phyloP scores from a whole-genome alignment of 2,113 vertebrate genomes.

The Otus sunia region DNA sequence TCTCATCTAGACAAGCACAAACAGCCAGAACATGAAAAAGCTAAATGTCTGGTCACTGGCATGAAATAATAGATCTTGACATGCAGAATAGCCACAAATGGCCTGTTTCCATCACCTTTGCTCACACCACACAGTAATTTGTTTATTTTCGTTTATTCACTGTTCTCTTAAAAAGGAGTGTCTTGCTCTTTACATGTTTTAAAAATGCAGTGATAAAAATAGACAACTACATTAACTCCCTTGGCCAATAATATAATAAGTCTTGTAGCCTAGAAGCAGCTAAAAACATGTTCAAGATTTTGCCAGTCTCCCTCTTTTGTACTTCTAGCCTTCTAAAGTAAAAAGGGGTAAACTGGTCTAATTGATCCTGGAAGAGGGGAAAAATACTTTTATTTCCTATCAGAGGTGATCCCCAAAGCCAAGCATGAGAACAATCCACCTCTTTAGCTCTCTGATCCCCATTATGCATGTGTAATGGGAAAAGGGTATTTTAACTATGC shows the following conservation, averaged over 20 bases:
- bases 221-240: not conserved
- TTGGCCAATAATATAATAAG: not conserved
- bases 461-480: rapidly evolving
- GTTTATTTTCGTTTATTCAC: constrained; percentile 42
- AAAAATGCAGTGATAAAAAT: constrained; percentile 29
- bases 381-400: not conserved
- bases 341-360: not conserved
- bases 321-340: not conserved
- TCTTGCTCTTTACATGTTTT: not conserved
- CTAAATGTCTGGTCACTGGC: not conserved
- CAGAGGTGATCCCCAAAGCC: not conserved
- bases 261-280: not conserved
- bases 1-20: not conserved
- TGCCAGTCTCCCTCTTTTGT: not conserved
- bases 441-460: not conserved
- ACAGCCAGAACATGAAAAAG: not conserved
- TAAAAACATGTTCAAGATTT: not conserved
- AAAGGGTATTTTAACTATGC: not conserved
- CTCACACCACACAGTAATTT: not conserved
- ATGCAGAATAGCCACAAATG: not conserved
- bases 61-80: constrained; percentile 1
- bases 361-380: not conserved
- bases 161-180: constrained; percentile 15
- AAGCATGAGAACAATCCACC: not conserved
- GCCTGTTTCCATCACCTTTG: not conserved